Base-by-base conservation (phyloP, 2,888 invertebrate genomes). In the Drosophila pseudotakahashii region DNA sequence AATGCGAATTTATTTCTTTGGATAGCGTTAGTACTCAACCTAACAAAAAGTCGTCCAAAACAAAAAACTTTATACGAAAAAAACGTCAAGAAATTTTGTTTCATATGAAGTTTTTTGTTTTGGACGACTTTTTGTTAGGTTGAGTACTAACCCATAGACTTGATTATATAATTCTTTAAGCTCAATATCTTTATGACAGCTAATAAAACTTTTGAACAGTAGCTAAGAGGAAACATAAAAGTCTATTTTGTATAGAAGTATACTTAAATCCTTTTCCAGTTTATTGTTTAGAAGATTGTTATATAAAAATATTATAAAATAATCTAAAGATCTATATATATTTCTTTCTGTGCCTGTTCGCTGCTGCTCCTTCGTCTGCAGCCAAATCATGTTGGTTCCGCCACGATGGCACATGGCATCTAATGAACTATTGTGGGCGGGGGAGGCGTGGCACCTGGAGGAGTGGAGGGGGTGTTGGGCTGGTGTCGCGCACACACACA, bases 381-480 rank as follows among this genome's bases (percentile, higher is more conserved):
- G 80, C 76, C 86, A 81, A 80, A 89, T 89, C 89, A 88, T 84
- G 89, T 87, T 87, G 84, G 89, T 88, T 89, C 87, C 89, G 84
- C 89, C 85, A 88, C 89, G 88, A 82, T 86, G 81, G 87, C 82
- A 74, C 78, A 86, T 78, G 84, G 87, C 88, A 86, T 86, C 82
- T 88, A 82, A 82, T 81, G 88, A 88, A 81, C 88, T 81, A 70
- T 85, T 81, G 82, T 79, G 79, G 73, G 81, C 64, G 82, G 77
- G 76, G 70, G 50, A 51, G 51, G 48, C 52, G 48, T 34, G 53
- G 53, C 57, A 52, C 47, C 37, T 39, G 36, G 16, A 53, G 37
- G 45, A 37, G 34, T 10, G 42, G 14, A 19, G 19, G 45, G n/a
- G 10, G 50, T 42, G 42, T n/a, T 42, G 52, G 64, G 39, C 41